Evolutionary conservation across 2,113 vertebrate species (phyloP), one percentile per base, ranked within the genome.

Genomic region (Perca flavescens): DNA sequence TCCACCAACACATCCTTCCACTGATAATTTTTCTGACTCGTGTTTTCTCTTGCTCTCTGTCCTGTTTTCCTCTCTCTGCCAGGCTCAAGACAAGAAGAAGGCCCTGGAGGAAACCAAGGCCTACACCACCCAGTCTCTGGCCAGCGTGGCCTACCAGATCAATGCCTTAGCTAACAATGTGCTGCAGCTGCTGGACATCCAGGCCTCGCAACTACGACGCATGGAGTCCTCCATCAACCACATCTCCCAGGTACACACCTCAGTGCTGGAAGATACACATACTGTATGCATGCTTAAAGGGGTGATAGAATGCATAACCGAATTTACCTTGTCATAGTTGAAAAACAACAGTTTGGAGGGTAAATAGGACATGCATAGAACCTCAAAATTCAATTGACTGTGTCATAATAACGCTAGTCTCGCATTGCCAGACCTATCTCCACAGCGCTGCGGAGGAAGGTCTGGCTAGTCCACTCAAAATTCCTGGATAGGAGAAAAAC

Each of bases 91-190:
- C 95, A 99, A 99, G 95, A 97, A 97, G 95, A 99, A 99, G 96
- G 98, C 98, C 83, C 95, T 99, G 94, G 98, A 99, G 94, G 98
- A 99, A 95, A 99, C 98, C 94, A 99, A 99, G 96, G 98, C 98
- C 77, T 99, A 99, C 84, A 99, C 98, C 86, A 99, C 98, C 85
- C 98, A 99, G 73, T 99, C 98, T 92, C 95, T 99, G 95, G 98
- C 98, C 90, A 99, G 98, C 63, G 98, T 99, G 91, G 98, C 98
- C 94, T 99, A 99, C 95, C 98, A 99, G 94, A 99, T 99, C 95
- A 99, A 99, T 96, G 98, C 98, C 92, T 93, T 99, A 96, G 98
- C 98, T 86, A 99, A 99, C 96, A 99, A 99, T 96, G 98, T 99
- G 61, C 96, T 99, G 88, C 98, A 99, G 52, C 95, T 99, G 93